Evolutionary conservation across 2,888 invertebrate genomes (phyloP), one percentile per base, ranked within the genome.

Genomic region (Chymomyza amoena): DNA sequence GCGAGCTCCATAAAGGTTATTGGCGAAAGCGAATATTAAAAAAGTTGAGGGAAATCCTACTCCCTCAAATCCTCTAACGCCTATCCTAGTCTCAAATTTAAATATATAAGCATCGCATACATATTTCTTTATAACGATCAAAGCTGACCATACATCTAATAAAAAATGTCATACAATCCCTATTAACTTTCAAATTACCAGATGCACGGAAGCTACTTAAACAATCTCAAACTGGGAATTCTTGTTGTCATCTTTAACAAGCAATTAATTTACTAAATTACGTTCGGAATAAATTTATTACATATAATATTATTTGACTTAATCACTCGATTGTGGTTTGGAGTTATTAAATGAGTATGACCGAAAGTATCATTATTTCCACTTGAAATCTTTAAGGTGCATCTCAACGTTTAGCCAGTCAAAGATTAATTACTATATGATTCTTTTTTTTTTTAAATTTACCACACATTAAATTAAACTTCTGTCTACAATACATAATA

Each of bases 391-490:
- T 20, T 20, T 20, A 7, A n/a, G 16, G 16, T 18, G 7, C 16
- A 54, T 54, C 54, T 18, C 4, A 16, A 18, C 20, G 18, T 73
- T 72, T 73, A 62, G 73, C 67, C 28, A 57, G 28, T 57, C 20
- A 57, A 57, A 25, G 20, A 15, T 28, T 15, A 15, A 57, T 25
- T 16, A 25, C 20, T 57, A 25, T 25, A 13, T 57, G 15, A 25
- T 25, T 57, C 15, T 57, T 16, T 10, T 25, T 20, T 20, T 25
- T 57, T 16, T 25, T 20, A 25, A 25, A 13, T 57, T 10, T 36
- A 5, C 57, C 63, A 69, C 50, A 57, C 57, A 59, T 65, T 67
- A 68, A 56, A 72, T 68, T 10, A 45, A 65, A 66, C 66, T 63
- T 67, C 56, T 64, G 57, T 66, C 67, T 45, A 61, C 56, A 64